A percentile compares a stretch with the other conserved stretches of the same genome.
phyloP scores from a whole-genome alignment of 2,797 vertebrate genomes.

The Gymnopithys bicolor region DNA sequence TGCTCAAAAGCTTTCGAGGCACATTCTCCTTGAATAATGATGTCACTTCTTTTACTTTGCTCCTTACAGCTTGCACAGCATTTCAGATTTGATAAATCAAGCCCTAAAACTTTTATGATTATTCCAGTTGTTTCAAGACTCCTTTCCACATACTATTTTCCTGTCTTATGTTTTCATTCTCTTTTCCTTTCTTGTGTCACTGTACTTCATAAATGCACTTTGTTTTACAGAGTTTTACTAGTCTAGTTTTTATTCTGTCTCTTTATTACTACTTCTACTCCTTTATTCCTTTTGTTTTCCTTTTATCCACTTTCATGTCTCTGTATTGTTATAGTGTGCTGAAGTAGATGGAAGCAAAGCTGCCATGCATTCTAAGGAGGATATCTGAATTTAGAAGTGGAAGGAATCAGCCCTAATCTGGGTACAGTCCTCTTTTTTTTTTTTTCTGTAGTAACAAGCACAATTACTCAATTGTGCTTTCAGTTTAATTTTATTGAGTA shows the following conservation, averaged over 20 bases:
- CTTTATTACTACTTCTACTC: not conserved
- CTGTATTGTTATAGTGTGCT: not conserved
- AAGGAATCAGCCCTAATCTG: not conserved
- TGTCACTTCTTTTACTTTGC: not conserved
- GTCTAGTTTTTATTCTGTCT: not conserved
- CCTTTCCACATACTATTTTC: not conserved
- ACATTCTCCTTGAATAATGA: constrained; percentile 31
- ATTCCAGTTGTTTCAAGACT: constrained; percentile 18
- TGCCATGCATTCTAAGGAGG: not conserved
- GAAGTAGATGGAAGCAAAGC: not conserved
- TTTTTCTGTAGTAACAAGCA: not conserved
- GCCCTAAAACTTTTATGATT: constrained; percentile 14
- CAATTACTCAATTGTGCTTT: not conserved
- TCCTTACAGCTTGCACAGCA: not conserved
- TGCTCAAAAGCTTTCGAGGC: not conserved
- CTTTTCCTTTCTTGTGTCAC: not conserved
- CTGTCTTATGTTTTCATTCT: not conserved
- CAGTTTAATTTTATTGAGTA: not conserved
- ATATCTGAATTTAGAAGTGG: not conserved
- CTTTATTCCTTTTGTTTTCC: not conserved
- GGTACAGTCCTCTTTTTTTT: not conserved
- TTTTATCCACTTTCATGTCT: not conserved
- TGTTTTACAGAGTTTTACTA: not conserved
- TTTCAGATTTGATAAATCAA: constrained; percentile 42
- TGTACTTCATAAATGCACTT: not conserved